Conservation (phyloP, 2,113 vertebrate genomes). For the Pseudonaja textilis region DNA sequence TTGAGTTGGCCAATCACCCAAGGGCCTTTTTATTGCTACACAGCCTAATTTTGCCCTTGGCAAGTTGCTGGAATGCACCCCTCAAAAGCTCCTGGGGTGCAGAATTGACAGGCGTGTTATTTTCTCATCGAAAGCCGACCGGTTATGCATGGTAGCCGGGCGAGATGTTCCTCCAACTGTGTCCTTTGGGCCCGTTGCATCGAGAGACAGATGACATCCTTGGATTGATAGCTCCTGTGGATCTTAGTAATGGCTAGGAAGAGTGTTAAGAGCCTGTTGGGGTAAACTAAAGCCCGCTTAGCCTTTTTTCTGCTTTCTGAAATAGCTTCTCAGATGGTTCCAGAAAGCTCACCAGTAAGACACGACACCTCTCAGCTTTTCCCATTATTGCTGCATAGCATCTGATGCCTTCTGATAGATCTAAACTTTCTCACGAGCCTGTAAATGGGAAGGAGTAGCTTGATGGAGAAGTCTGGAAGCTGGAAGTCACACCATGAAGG, state of each 20-base stretch:
- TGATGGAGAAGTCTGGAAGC: not conserved
- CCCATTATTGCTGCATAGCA: not conserved
- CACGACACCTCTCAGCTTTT: not conserved
- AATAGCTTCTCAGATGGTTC: not conserved
- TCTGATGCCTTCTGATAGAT: not conserved
- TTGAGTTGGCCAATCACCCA: conserved; percentile 25
- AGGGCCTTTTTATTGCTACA: conserved; percentile 8
- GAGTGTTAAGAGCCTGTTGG: not conserved
- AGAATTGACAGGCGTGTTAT: conserved; percentile 8
- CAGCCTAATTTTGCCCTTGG: conserved; percentile 32
- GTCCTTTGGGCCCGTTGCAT: not conserved
- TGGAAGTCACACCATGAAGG: not conserved
- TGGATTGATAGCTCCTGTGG: not conserved
- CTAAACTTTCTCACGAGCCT: not conserved
- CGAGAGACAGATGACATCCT: not conserved
- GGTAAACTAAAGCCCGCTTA: not conserved
- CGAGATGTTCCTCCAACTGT: not conserved
- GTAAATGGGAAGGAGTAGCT: not conserved
- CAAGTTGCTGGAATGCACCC: not conserved
- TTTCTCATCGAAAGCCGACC: conserved; percentile 10
- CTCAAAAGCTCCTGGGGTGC: conserved; percentile 16
- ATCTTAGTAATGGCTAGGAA: not conserved
- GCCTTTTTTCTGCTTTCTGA: not conserved
- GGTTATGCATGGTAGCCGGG: not conserved
- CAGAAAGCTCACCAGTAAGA: not conserved